phyloP scores from a whole-genome alignment of 2,797 vertebrate genomes.

The Molossus alvarezi region DNA sequence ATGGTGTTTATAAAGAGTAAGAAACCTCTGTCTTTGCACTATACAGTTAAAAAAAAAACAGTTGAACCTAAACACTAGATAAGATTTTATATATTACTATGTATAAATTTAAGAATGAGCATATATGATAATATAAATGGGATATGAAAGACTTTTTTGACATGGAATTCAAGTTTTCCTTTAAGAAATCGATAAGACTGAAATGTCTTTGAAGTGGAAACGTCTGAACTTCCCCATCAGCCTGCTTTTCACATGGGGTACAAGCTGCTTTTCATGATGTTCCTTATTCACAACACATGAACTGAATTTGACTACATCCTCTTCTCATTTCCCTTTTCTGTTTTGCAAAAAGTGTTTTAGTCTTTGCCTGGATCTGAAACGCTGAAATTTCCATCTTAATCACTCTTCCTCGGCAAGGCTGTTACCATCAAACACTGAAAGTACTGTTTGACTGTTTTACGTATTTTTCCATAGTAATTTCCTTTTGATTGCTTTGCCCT shows the following conservation, averaged over 20 bases:
- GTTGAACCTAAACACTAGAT: background rate
- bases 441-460: constrained; percentile 52
- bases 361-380: constrained; percentile 49
- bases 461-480: constrained; percentile 55
- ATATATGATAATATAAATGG: background rate
- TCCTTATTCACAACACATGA: constrained; percentile 7
- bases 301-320: background rate
- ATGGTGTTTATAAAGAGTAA: background rate
- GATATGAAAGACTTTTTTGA: background rate
- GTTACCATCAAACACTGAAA: constrained; percentile 57
- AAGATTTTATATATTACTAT: background rate
- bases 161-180: background rate
- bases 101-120: background rate
- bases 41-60: background rate
- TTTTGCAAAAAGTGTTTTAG: background rate
- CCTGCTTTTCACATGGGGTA: background rate
- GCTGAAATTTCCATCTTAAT: constrained; percentile 59
- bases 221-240: background rate
- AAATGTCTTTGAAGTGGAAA: background rate
- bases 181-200: background rate
- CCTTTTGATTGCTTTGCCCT: constrained; percentile 23
- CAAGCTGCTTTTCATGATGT: background rate
- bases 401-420: constrained; percentile 36
- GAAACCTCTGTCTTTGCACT: background rate
- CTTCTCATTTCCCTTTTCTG: background rate